Evolutionary conservation across 1,140 invertebrate species (phyloP).

Genomic region (Thaumatotibia leucotreta): DNA sequence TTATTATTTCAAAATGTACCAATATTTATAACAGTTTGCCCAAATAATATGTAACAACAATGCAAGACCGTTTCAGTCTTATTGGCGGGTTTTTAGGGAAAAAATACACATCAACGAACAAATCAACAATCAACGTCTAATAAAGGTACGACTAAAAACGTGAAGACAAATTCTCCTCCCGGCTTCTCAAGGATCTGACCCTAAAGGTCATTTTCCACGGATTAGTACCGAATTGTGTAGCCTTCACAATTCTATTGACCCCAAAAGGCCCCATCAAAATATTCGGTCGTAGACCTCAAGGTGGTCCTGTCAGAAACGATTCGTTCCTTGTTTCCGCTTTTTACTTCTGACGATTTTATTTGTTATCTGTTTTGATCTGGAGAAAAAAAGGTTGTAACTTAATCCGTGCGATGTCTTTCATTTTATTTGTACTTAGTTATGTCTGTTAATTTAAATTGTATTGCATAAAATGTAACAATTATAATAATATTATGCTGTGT

Average conservation of each 20-base stretch:
- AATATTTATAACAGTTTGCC: no score
- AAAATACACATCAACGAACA: no score
- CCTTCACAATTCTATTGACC: not conserved
- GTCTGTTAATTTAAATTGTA: no score
- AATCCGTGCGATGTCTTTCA: not conserved
- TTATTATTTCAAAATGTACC: no score
- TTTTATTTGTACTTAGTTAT: no score
- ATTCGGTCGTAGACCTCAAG: constrained; percentile 17
- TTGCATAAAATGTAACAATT: no score
- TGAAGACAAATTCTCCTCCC: not conserved
- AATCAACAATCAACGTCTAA: not conserved
- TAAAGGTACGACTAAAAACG: not conserved
- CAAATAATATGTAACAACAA: no score
- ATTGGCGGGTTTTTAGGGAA: no score
- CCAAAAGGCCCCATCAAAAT: not conserved
- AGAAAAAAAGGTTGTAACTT: constrained; percentile 4
- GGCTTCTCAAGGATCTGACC: not conserved
- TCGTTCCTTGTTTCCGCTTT: constrained; percentile 38
- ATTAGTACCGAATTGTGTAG: not conserved
- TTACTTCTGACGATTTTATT: constrained; percentile 30
- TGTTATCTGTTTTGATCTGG: constrained; percentile 27
- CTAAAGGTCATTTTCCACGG: not conserved
- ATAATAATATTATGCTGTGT: no score
- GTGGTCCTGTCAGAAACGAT: constrained; percentile 34
- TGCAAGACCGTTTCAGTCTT: no score